These are phyloP conservation scores for Hypotaenidia okinawae DNA, from an alignment of 2,797 vertebrate genomes.

Conservation along the genomic window DNA sequence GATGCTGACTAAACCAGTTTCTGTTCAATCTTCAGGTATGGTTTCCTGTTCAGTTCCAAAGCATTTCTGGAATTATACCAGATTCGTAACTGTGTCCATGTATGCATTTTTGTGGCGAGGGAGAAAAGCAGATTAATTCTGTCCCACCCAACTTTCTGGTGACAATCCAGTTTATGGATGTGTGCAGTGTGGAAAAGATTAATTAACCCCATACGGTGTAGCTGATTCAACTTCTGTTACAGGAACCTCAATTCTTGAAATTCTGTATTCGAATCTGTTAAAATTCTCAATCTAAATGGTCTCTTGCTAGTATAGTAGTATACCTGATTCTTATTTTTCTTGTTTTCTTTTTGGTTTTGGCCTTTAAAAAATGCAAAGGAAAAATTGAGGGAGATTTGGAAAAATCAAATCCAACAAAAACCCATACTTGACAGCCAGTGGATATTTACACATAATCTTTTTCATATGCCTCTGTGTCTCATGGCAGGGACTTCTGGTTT, in stretches of 20 bases:
- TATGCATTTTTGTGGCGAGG: neutral
- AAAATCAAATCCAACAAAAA: constrained; percentile 33
- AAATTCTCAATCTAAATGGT: neutral
- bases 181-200: neutral
- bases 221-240: neutral
- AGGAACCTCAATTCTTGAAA: neutral
- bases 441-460: constrained; percentile 28
- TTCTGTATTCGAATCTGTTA: neutral
- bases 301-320: neutral
- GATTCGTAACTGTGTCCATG: neutral
- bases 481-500: neutral
- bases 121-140: neutral
- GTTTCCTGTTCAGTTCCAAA: neutral
- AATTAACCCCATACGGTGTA: neutral
- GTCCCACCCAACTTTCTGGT: neutral
- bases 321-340: neutral
- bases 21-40: neutral
- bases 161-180: neutral
- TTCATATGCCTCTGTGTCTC: constrained; percentile 2
- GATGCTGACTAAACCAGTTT: neutral
- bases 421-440: neutral
- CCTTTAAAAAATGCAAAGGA: neutral
- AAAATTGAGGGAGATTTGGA: neutral
- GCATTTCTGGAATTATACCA: neutral
- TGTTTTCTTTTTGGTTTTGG: neutral